Evolutionary conservation across 2,113 vertebrate species (phyloP).

Genomic region (Gallinago jamesoni): DNA sequence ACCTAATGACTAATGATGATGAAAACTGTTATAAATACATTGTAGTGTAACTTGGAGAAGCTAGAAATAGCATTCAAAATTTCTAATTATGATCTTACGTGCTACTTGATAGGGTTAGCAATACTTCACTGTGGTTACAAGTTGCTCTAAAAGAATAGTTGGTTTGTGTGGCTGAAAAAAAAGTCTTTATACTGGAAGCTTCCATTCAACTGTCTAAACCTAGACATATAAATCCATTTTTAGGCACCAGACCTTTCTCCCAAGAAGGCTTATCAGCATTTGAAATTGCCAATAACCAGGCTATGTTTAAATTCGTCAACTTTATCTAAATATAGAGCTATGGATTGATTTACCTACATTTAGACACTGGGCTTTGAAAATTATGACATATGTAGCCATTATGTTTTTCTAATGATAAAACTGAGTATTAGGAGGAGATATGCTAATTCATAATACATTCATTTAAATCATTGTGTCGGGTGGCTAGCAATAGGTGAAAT

Average conservation of each 20-base stretch:
- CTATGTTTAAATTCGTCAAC: neutral
- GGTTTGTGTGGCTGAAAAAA: neutral
- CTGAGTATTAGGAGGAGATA: neutral
- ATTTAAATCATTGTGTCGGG: neutral
- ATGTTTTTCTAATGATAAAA: neutral
- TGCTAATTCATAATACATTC: neutral
- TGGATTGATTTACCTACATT: neutral
- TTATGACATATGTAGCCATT: neutral
- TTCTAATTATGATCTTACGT: constrained; percentile 41
- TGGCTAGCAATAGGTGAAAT: neutral
- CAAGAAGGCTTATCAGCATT: neutral
- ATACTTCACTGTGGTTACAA: constrained; percentile 2
- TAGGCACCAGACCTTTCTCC: neutral
- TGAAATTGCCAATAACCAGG: neutral
- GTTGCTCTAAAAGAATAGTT: neutral
- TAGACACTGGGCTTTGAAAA: neutral
- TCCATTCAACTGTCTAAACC: neutral
- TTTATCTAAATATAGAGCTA: neutral
- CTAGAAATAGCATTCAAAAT: constrained; percentile 43
- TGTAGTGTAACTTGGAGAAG: constrained; percentile 12
- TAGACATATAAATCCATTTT: neutral
- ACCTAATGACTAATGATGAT: constrained; percentile 34
- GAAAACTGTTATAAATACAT: constrained; percentile 61
- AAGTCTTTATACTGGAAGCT: neutral
- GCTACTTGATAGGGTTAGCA: constrained; percentile 14